Conservation (phyloP, 2,113 vertebrate genomes). For the Chionis minor region DNA sequence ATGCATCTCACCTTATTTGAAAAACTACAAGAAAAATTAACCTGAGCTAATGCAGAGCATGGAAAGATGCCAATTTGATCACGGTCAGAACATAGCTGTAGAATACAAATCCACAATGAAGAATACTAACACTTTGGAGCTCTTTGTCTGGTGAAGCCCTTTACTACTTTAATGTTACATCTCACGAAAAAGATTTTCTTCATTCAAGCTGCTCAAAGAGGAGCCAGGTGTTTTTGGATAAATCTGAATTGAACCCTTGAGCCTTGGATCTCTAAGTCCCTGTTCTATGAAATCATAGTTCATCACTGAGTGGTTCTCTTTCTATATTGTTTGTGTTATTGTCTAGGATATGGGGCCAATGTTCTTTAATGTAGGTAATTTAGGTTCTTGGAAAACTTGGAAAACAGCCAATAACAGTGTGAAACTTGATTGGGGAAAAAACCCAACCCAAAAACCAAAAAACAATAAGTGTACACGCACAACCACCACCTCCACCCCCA, state of each 20-base stretch:
- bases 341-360: not conserved
- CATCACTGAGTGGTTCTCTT: not conserved
- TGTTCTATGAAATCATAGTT: not conserved
- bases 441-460: not conserved
- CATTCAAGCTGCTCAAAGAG: not conserved
- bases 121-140: not conserved
- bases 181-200: not conserved
- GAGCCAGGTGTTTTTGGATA: not conserved
- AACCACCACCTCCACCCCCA: too few relatives aligned
- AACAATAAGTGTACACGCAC: not conserved
- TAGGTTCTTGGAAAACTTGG: not conserved
- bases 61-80: not conserved
- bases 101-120: not conserved
- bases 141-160: not conserved
- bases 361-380: not conserved
- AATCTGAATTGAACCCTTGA: not conserved
- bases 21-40: constrained; percentile 9
- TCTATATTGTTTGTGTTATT: not conserved
- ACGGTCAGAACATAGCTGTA: not conserved
- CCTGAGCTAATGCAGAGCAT: not conserved
- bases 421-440: not conserved
- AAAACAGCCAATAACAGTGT: not conserved
- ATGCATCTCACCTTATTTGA: not conserved
- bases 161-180: not conserved
- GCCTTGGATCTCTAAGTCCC: not conserved